Conservation (phyloP, 2,113 vertebrate genomes). For the Uropsilus gracilis region DNA sequence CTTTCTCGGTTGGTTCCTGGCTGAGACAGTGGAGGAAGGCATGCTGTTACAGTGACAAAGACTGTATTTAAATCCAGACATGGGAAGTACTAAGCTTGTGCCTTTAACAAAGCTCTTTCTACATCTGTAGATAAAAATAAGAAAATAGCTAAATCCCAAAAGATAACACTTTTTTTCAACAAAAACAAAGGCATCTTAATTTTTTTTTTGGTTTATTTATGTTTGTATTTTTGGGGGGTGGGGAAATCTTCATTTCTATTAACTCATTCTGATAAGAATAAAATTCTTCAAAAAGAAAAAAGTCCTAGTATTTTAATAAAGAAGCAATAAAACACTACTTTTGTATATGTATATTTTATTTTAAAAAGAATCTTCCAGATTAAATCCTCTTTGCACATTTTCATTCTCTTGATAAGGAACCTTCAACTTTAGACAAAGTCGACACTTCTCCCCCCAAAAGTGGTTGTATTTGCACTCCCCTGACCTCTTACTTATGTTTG, state of each 20-base stretch:
- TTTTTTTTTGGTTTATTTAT: not conserved
- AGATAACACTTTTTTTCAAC: not conserved
- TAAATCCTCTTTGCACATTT: not conserved
- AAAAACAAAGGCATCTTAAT: constrained; percentile 13
- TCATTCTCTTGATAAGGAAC: not conserved
- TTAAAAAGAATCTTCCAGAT: not conserved
- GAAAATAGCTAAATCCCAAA: not conserved
- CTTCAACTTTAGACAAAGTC: not conserved
- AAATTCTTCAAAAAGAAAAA: not conserved
- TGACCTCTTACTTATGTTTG: not conserved
- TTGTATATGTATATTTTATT: not conserved
- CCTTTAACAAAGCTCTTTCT: not conserved
- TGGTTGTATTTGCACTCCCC: not conserved
- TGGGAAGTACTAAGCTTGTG: not conserved
- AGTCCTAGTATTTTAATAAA: not conserved
- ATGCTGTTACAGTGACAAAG: not conserved
- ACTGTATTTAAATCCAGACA: not conserved
- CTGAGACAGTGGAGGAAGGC: not conserved
- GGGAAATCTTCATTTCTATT: not conserved
- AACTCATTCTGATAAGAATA: not conserved
- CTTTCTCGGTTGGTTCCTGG: not conserved
- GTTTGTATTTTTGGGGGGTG: not conserved
- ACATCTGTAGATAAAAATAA: not conserved
- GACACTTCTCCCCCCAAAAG: not conserved
- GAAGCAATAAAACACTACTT: not conserved